Percentiles rank a stretch among this genome's conserved stretches.
Evolutionary conservation across 2,113 vertebrate species (phyloP).

Genomic region (Falcunculus frontatus): DNA sequence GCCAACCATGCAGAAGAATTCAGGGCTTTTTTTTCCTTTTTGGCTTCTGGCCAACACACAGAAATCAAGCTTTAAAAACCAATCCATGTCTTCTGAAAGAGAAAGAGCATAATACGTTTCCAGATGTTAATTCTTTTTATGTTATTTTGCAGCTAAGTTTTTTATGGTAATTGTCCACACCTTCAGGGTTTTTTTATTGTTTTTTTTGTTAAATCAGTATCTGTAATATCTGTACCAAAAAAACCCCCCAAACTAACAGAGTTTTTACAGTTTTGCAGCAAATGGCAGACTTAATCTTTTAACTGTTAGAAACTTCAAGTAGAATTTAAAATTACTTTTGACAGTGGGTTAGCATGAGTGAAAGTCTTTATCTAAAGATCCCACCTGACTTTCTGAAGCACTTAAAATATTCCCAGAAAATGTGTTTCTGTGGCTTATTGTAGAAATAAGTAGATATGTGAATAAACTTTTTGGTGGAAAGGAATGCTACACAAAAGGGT

Average conservation of each 20-base stretch:
- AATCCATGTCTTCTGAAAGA: background rate
- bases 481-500: background rate
- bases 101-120: constrained; percentile 5
- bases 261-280: constrained; percentile 60
- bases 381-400: background rate
- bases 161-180: constrained; percentile 34
- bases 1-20: constrained; percentile 39
- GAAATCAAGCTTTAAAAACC: background rate
- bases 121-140: constrained; percentile 16
- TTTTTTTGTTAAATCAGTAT: background rate
- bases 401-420: constrained; percentile 62
- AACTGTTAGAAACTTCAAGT: constrained; percentile 53
- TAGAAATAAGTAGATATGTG: constrained; percentile 36
- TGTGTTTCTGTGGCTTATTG: constrained; percentile 44
- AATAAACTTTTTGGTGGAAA: constrained; percentile 51
- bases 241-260: constrained; percentile 52
- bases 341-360: constrained; percentile 15
- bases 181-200: background rate
- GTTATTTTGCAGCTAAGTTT: constrained; percentile 31
- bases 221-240: constrained; percentile 53
- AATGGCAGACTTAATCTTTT: constrained; percentile 62
- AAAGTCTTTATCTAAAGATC: constrained; percentile 19
- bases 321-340: constrained; percentile 67
- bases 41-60: constrained; percentile 52
- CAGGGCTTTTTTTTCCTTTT: background rate